Evolutionary conservation across 1,140 invertebrate genomes (phyloP).

Genomic region (Potamilus streckersoni): DNA sequence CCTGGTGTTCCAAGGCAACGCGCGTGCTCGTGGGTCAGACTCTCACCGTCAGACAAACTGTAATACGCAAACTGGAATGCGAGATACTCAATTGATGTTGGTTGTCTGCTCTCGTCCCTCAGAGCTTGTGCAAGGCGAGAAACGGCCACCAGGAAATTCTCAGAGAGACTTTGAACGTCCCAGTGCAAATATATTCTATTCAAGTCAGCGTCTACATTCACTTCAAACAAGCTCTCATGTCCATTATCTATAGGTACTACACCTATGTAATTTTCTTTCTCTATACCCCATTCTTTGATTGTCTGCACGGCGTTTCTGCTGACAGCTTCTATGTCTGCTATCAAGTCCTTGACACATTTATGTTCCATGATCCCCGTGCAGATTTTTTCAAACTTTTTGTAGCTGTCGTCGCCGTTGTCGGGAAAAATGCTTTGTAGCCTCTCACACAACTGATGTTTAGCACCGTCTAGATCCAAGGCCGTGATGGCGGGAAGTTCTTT

Average conservation of each 20-base stretch:
- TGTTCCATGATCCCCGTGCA: slow-evolving; percentile 23
- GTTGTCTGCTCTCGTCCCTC: slow-evolving; percentile 41
- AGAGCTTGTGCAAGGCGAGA: slow-evolving; percentile 27
- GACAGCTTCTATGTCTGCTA: slow-evolving; percentile 19
- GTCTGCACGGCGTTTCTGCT: slow-evolving; percentile 26
- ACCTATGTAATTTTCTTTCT: slow-evolving; percentile 35
- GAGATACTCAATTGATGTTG: slow-evolving; percentile 41
- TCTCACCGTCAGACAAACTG: slow-evolving; percentile 32
- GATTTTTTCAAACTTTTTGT: slow-evolving; percentile 19
- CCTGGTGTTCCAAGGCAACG: slow-evolving; percentile 42
- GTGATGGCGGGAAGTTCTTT: slow-evolving; percentile 29
- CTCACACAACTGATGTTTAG: slow-evolving; percentile 1
- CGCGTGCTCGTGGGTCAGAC: slow-evolving; percentile 12
- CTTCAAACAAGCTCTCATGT: slow-evolving; percentile 12
- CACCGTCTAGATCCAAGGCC: slow-evolving; percentile 6
- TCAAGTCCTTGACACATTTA: too few relatives aligned
- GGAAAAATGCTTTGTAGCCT: slow-evolving; percentile 14
- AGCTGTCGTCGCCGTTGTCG: slow-evolving; percentile 5
- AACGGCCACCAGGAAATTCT: slow-evolving; percentile 32
- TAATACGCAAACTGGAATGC: slow-evolving; percentile 44
- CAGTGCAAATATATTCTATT: slow-evolving; percentile 38
- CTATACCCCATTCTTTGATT: slow-evolving; percentile 31
- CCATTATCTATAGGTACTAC: slow-evolving; percentile 26
- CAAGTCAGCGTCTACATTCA: slow-evolving; percentile 16
- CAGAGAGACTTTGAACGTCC: slow-evolving; percentile 29